Evolutionary conservation across 2,797 vertebrate species (phyloP).

Genomic region (Martes flavigula): DNA sequence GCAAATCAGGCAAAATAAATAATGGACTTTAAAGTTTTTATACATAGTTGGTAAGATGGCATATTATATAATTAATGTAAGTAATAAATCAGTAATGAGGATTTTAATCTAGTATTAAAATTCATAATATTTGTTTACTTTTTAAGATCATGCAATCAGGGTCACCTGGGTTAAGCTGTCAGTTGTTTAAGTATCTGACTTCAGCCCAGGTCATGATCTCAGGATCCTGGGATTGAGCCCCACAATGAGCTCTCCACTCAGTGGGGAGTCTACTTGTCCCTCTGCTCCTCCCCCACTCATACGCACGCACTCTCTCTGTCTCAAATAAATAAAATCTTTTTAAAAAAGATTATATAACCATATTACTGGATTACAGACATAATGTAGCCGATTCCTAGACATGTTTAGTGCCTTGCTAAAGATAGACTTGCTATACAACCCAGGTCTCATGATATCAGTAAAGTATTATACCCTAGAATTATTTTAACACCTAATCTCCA

Average conservation of each 20-base stretch:
- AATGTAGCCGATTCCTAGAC: background rate
- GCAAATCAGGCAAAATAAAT: conserved; percentile 35
- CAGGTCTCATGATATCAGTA: background rate
- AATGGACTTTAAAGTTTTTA: background rate
- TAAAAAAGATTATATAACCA: background rate
- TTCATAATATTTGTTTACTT: background rate
- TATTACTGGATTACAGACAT: background rate
- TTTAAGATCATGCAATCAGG: background rate
- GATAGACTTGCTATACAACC: background rate
- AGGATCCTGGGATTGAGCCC: background rate
- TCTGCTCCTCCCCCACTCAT: background rate
- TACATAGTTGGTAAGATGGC: background rate
- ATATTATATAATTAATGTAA: background rate
- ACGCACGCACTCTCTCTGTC: background rate
- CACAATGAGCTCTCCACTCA: background rate
- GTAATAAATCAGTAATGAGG: background rate
- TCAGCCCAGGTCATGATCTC: background rate
- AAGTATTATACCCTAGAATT: conserved; percentile 42
- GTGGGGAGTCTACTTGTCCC: background rate
- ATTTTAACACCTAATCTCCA: conserved; percentile 41
- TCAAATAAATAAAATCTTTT: background rate
- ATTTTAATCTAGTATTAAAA: background rate
- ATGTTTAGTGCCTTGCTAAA: background rate
- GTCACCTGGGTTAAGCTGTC: background rate
- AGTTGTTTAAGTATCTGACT: background rate